Percentiles rank a stretch among this genome's conserved stretches.
phyloP scores from a whole-genome alignment of 1,140 invertebrate genomes.

The Drosophila mauritiana region DNA sequence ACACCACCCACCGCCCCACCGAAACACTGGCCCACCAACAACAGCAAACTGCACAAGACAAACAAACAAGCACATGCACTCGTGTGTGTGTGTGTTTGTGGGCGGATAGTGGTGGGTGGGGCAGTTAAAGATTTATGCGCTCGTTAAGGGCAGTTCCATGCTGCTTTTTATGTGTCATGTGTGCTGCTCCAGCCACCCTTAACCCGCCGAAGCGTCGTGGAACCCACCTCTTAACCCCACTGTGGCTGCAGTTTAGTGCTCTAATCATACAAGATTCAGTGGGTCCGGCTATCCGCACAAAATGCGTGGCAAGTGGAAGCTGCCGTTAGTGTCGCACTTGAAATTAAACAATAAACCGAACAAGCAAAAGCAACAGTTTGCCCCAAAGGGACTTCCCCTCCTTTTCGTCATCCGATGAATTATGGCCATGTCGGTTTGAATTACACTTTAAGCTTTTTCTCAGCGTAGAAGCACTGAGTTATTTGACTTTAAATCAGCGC shows the following conservation, averaged over 20 bases:
- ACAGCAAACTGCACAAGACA: slow-evolving; percentile 23
- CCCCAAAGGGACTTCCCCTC: neutral
- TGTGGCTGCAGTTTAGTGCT: slow-evolving; percentile 30
- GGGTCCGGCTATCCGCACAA: slow-evolving; percentile 35
- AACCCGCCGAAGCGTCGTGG: neutral
- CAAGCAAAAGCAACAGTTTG: slow-evolving; percentile 7
- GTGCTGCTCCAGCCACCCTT: slow-evolving; percentile 20
- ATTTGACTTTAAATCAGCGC: neutral
- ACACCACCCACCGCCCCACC: neutral
- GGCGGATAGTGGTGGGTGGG: slow-evolving; percentile 15
- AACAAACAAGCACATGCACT: slow-evolving; percentile 4
- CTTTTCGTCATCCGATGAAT: neutral
- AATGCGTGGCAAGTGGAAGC: slow-evolving; percentile 47
- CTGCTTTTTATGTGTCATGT: slow-evolving; percentile 78
- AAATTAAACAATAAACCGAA: slow-evolving; percentile 41
- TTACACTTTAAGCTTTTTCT: neutral
- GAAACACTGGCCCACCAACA: slow-evolving; percentile 2
- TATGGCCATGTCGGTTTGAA: neutral
- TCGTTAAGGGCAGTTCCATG: slow-evolving; percentile 79
- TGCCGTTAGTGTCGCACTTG: slow-evolving; percentile 17
- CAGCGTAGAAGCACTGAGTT: neutral
- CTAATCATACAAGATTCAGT: slow-evolving; percentile 55
- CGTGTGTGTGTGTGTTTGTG: neutral
- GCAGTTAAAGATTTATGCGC: slow-evolving; percentile 79
- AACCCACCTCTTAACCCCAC: neutral